A percentile compares a stretch with the other conserved stretches of the same genome.
These are phyloP conservation scores for Dione juno DNA, from an alignment of 2,888 invertebrate species.

Conservation along the genomic window DNA sequence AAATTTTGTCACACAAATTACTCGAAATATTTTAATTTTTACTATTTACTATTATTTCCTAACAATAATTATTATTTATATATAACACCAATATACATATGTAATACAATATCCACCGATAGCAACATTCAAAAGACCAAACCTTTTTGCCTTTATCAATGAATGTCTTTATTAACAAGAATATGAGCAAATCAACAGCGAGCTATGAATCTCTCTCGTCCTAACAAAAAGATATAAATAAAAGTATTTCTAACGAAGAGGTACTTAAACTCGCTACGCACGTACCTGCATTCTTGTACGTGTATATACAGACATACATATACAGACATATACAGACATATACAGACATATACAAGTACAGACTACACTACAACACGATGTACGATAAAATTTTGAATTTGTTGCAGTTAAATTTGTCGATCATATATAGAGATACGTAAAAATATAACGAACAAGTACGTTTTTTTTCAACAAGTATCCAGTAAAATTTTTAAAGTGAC, in stretches of 20 bases:
- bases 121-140: too few species aligned
- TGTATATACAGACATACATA: background rate
- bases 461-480: too few species aligned
- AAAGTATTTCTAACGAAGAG: background rate
- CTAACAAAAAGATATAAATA: constrained; percentile 14
- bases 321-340: background rate
- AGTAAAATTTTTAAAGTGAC: too few species aligned
- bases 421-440: too few species aligned
- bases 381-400: constrained; percentile 5
- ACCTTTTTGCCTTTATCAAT: background rate
- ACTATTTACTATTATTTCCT: too few species aligned
- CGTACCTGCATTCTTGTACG: constrained; percentile 21
- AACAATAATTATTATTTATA: too few species aligned
- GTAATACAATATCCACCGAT: background rate
- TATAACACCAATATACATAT: too few species aligned
- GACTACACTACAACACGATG: background rate
- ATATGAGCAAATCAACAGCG: background rate
- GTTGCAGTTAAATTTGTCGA: background rate
- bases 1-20: too few species aligned
- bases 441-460: too few species aligned
- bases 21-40: too few species aligned
- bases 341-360: background rate
- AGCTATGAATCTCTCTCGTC: background rate
- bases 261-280: constrained; percentile 11
- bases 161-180: constrained; percentile 1